phyloP scores from a whole-genome alignment of 53 echinoderm and acorn worm species.

The Pentamera pediparva region DNA sequence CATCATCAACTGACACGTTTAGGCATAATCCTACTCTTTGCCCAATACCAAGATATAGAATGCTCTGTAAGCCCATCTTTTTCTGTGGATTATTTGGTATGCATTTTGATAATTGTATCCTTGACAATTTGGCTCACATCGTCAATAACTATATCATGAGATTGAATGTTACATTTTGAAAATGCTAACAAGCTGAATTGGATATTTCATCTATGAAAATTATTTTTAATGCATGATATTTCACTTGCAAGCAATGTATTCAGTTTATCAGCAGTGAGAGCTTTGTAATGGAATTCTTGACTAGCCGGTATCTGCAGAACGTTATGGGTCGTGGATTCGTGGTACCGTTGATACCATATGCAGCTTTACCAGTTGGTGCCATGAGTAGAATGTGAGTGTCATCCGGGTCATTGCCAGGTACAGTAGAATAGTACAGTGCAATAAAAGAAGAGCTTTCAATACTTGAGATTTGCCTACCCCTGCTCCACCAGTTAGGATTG shows the following conservation, averaged over 20 bases:
- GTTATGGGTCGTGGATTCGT: slow-evolving; percentile 29
- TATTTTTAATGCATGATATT: slow-evolving; percentile 22
- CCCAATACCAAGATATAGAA: slow-evolving; percentile 10
- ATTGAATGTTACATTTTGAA: background rate
- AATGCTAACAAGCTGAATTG: no score
- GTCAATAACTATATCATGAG: background rate
- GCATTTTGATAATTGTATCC: background rate
- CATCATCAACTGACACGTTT: slow-evolving; percentile 29
- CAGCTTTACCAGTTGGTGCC: slow-evolving; percentile 50
- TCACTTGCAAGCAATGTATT: slow-evolving; percentile 16
- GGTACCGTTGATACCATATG: slow-evolving; percentile 27
- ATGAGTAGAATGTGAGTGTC: slow-evolving; percentile 3
- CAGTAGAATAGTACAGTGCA: slow-evolving; percentile 8
- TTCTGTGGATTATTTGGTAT: slow-evolving; percentile 23
- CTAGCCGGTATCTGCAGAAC: slow-evolving; percentile 40
- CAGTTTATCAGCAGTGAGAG: slow-evolving; percentile 18
- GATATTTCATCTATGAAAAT: slow-evolving; percentile 53
- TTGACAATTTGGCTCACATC: background rate
- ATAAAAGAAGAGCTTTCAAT: slow-evolving; percentile 29
- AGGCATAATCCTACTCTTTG: slow-evolving; percentile 6
- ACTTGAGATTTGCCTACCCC: slow-evolving; percentile 45
- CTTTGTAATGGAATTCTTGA: slow-evolving; percentile 38
- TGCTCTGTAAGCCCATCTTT: background rate
- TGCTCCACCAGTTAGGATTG: slow-evolving; percentile 40
- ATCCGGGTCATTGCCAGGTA: slow-evolving; percentile 29